These are phyloP conservation scores for Morphnarchus princeps DNA, from an alignment of 2,113 vertebrate species.

Conservation along the genomic window DNA sequence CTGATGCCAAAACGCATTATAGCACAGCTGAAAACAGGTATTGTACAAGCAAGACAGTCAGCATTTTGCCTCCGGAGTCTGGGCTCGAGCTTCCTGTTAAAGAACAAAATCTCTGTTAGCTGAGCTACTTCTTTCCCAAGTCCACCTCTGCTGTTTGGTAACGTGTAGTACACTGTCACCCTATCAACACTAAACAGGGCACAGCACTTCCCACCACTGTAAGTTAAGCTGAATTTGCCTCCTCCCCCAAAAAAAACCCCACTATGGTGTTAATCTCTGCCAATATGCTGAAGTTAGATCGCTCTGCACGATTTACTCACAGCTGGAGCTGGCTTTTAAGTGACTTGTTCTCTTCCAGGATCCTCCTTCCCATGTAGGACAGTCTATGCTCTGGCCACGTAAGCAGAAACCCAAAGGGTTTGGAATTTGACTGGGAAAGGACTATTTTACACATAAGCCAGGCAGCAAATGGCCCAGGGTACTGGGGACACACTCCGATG, in stretches of 20 bases:
- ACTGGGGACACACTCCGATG: background rate
- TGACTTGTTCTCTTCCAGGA: background rate
- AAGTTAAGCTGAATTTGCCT: background rate
- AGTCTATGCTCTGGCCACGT: background rate
- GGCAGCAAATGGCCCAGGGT: background rate
- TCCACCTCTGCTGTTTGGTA: background rate
- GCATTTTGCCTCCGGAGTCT: background rate
- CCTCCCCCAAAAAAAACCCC: background rate
- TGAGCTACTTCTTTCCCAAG: background rate
- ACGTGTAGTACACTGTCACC: rapidly evolving
- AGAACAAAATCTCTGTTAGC: background rate
- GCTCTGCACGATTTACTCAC: background rate
- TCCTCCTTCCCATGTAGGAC: background rate
- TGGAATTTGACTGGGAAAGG: background rate
- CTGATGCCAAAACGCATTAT: constrained; percentile 14
- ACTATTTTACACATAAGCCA: background rate
- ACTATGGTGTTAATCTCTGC: background rate
- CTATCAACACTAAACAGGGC: background rate
- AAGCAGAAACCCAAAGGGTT: background rate
- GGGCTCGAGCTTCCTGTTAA: background rate
- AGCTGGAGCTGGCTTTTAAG: background rate
- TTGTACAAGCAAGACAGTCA: background rate
- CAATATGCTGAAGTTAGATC: background rate
- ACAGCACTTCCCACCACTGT: background rate
- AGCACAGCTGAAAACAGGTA: constrained; percentile 17